These are phyloP conservation scores for Pseudopleuronectes americanus DNA, from an alignment of 2,797 vertebrate species.

Conservation along the genomic window DNA sequence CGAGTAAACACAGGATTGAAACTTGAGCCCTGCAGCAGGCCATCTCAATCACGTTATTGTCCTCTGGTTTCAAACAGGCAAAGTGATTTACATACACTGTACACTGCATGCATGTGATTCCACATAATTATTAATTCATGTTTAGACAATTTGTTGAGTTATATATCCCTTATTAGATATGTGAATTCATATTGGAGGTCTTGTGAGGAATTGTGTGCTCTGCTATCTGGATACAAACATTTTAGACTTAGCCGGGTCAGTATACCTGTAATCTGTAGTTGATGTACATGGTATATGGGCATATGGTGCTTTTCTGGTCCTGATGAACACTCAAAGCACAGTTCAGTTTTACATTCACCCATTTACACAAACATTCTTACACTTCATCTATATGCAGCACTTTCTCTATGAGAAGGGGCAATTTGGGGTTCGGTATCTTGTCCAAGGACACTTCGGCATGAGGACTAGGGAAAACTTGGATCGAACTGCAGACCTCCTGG, in stretches of 20 bases:
- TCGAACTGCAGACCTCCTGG: too few relatives aligned
- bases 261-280: not conserved
- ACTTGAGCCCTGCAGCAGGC: conserved; percentile 34
- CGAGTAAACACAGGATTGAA: conserved; percentile 51
- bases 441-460: too few relatives aligned
- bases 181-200: not conserved
- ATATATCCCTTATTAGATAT: not conserved
- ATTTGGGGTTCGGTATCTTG: too few relatives aligned
- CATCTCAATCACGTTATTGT: not conserved
- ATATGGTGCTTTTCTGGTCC: too few relatives aligned
- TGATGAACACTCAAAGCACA: not conserved
- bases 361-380: too few relatives aligned
- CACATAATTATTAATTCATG: not conserved
- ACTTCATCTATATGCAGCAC: too few relatives aligned
- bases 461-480: too few relatives aligned
- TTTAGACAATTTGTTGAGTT: not conserved
- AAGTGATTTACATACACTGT: conserved; percentile 19
- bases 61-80: conserved; percentile 7
- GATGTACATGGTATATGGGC: not conserved
- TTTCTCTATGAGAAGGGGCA: too few relatives aligned
- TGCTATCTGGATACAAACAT: not conserved
- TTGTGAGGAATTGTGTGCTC: not conserved
- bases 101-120: not conserved
- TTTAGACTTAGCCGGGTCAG: not conserved
- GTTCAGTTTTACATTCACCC: too few relatives aligned